Evolutionary conservation across 2,888 invertebrate genomes (phyloP).

Genomic region (Zaprionus lineosus): DNA sequence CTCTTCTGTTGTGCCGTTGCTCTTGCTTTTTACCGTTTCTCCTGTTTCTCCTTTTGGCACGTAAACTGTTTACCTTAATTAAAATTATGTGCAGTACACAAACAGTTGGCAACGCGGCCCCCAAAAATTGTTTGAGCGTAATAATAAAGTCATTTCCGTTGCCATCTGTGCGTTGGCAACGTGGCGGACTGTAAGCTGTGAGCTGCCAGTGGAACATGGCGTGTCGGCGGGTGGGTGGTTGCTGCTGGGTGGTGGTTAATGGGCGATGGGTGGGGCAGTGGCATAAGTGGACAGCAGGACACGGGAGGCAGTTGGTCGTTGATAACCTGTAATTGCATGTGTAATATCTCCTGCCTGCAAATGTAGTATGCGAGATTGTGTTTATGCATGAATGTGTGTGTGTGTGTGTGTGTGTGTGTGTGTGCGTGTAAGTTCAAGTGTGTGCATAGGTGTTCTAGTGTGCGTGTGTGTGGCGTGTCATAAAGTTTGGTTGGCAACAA

Average conservation of each 20-base stretch:
- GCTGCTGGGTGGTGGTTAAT: not conserved
- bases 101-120: constrained; percentile 48
- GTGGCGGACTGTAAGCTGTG: not conserved
- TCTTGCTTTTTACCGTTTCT: constrained; percentile 20
- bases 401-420: constrained; percentile 12
- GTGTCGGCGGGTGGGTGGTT: not conserved
- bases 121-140: constrained; percentile 60
- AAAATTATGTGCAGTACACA: constrained; percentile 61
- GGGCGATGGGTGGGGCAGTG: not conserved
- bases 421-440: not conserved
- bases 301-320: constrained; percentile 22
- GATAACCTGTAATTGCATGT: constrained; percentile 51
- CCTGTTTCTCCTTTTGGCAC: constrained; percentile 27
- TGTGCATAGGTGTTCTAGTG: constrained; percentile 3
- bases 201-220: not conserved
- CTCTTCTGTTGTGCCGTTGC: constrained; percentile 21
- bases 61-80: constrained; percentile 74
- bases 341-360: constrained; percentile 27
- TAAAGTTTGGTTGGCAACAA: constrained; percentile 41
- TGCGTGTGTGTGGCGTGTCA: constrained; percentile 23
- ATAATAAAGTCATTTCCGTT: constrained; percentile 71
- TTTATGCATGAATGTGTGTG: not conserved
- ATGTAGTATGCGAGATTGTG: constrained; percentile 4
- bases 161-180: constrained; percentile 26
- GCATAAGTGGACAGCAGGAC: too few species aligned